Evolutionary conservation across 2,797 vertebrate genomes (phyloP).

Genomic region (Rhinophrynus dorsalis): DNA sequence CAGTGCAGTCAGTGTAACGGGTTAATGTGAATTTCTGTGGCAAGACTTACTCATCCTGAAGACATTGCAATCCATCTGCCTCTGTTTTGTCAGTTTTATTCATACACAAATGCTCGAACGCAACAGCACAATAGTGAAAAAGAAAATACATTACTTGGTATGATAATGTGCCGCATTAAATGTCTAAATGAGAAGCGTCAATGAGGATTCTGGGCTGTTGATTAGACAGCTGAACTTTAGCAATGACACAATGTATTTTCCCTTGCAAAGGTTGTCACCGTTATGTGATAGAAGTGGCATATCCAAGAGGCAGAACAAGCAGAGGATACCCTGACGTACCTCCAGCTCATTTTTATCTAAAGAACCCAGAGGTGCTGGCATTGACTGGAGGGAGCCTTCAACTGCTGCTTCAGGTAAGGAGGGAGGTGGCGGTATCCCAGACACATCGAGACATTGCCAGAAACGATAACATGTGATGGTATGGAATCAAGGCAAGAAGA

Average conservation of each 20-base stretch:
- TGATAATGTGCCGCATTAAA: neutral
- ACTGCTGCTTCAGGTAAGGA: no score
- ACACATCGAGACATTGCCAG: no score
- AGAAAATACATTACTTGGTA: neutral
- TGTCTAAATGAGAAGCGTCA: conserved; percentile 7
- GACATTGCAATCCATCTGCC: neutral
- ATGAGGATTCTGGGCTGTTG: neutral
- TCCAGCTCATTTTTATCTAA: no score
- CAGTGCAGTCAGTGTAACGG: no score
- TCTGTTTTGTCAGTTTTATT: neutral
- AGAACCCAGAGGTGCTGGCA: no score
- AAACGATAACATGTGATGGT: no score
- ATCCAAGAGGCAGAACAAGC: neutral
- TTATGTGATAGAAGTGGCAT: neutral
- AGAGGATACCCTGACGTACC: no score
- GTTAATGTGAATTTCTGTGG: neutral
- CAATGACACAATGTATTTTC: neutral
- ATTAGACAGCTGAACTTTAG: conserved; percentile 1
- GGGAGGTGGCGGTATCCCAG: no score
- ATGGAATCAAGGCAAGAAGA: no score
- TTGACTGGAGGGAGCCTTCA: no score
- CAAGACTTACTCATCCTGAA: conserved; percentile 1
- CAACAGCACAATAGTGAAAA: neutral
- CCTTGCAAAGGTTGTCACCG: no score
- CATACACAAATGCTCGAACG: neutral